Base-by-base conservation (phyloP, 2,113 vertebrate genomes). In the Microtus montanus region DNA sequence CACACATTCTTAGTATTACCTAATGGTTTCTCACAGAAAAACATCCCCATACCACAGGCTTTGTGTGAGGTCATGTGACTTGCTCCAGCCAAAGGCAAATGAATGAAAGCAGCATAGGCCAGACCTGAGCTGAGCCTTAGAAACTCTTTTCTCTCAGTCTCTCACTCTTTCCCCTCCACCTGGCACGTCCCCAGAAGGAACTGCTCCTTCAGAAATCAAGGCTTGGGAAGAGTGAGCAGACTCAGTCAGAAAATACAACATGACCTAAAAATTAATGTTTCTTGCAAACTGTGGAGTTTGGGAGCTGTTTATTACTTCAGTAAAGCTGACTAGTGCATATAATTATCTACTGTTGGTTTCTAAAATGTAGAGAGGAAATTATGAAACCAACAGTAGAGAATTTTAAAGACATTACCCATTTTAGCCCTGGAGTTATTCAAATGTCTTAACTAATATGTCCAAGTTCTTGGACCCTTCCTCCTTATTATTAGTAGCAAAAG, bases 301-400 rank as follows among this genome's bases (percentile, higher is more conserved):
- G 24, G 33, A 93, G 83, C 58, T 77, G 63, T 58, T 92, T 71
- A 90, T 82, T 89, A 79, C 33, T 24, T 90, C 38, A 85, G 85
- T 64, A 96, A 87, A 71, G 20, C 86, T 93, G n/a, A 93, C 22
- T 78, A 79, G 88, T n/a, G 68, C 30, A 63, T 38, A 11, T 70
- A 74, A 94, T 86, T 88, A n/a, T n/a, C n/a, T n/a, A n/a, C n/a
- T n/a, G n/a, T n/a, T n/a, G n/a, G n/a, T n/a, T n/a, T n/a, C 61
- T 5, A 47, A 93, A 91, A 78, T 70, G n/a, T 91, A 82, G 33
- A 73, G 66, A 92, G 61, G 12, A 95, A 95, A 94, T 7, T 85
- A 13, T 73, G 35, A 74, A 14, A 90, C 49, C 70, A 80, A 91
- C n/a, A 71, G 38, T 44, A 63, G 17, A 22, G 28, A 75, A 87